Evolutionary conservation across 2,797 vertebrate genomes (phyloP), one percentile per base, ranked within the genome.

Genomic region (Ambastaia sidthimunki): DNA sequence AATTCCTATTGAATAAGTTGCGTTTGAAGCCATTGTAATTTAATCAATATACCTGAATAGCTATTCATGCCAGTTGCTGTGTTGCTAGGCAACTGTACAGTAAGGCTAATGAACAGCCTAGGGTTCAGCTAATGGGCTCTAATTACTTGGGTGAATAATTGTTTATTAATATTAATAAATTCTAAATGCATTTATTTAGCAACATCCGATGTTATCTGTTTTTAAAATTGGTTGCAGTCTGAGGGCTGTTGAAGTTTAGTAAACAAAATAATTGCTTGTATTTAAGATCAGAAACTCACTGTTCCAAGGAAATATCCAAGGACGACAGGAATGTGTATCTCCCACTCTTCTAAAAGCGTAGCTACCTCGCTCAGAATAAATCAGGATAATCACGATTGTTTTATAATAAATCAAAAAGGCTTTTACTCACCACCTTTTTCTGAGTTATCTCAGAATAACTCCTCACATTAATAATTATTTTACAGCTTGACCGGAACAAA

Each of bases 31-130:
- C 7, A 19, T 54, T 54, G 7, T n/a, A 19, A 57, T 21, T 21
- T 57, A 12, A 57, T 11, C 54, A 25, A 11, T 63, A 34, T 52
- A 44, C 54, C 11, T 57, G 21, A 34, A 75, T 52, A 37, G 25
- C 50, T 68, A 25, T n/a, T 52, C 28, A 34, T 52, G 7, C 1
- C 3, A 67, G 62, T 16, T 50, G 1, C 2, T 63, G 19, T 67
- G 62, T 67, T 76, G 74, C 62, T 25, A 65, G 48, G 48, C 9
- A 54, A 75, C 73, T 19, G 3, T 66, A 34, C 47, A 54, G 28
- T 54, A 23, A 23, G 21, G 19, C 10, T 23, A 54, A 16, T 28
- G 0, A 9, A 5, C 19, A 25, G 44, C 25, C 11, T 31, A 31
- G 2, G 31, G 31, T 31, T 31, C 2, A 4, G 31, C 31, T 31